A percentile compares a stretch with the other conserved stretches of the same genome.
Conservation (phyloP, 1,140 invertebrate genomes). For the Diploscapter pachys region DNA sequence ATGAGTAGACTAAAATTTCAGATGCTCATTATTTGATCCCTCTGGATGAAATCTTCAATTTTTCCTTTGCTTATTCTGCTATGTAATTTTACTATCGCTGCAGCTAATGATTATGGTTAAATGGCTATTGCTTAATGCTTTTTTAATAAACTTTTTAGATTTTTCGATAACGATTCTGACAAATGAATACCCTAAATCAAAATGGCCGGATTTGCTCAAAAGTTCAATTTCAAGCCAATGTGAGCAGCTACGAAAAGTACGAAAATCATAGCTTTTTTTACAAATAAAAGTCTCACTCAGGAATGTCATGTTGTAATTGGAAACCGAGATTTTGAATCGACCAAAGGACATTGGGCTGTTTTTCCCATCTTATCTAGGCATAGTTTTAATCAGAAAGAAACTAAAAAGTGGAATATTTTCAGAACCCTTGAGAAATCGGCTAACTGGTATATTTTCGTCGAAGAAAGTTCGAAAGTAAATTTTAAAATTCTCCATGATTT, state of each 20-base stretch:
- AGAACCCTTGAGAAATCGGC: slow-evolving; percentile 3
- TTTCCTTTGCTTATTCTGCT: slow-evolving; percentile 26
- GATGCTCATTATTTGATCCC: no score
- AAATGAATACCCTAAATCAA: neutral
- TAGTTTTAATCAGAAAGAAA: no score
- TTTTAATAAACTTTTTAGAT: slow-evolving; percentile 21
- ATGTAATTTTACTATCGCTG: neutral
- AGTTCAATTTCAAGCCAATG: neutral
- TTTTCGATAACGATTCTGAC: slow-evolving; percentile 15
- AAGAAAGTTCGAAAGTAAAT: slow-evolving; percentile 20
- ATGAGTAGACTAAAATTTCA: no score
- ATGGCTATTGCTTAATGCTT: neutral
- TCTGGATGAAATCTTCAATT: slow-evolving; percentile 7
- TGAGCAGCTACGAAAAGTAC: neutral
- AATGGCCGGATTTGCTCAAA: slow-evolving; percentile 3
- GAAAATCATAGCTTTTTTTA: slow-evolving; percentile 10
- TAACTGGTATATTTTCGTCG: slow-evolving; percentile 28
- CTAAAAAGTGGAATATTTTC: neutral
- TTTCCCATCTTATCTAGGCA: neutral
- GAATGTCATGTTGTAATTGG: slow-evolving; percentile 24
- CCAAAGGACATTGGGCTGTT: slow-evolving; percentile 7
- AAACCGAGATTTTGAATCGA: slow-evolving; percentile 1
- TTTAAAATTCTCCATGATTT: slow-evolving; percentile 12
- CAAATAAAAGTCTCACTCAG: slow-evolving; percentile 1
- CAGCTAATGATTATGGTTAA: no score